Base-by-base conservation (phyloP, 2,797 vertebrate species). In the Petrocephalus schoutedeni region DNA sequence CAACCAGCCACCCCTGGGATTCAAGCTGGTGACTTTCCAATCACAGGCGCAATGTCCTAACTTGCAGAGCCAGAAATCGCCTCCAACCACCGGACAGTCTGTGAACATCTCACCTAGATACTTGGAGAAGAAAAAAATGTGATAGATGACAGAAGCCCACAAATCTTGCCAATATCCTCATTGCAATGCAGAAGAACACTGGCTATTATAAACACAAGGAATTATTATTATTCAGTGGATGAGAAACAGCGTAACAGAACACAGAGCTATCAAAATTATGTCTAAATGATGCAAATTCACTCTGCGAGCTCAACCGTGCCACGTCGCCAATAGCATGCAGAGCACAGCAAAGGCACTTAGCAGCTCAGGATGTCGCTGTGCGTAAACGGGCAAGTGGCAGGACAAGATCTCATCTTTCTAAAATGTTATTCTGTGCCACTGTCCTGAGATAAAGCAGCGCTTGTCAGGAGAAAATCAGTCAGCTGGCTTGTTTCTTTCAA, bases 51-150 rank as follows among this genome's bases (percentile, higher is more conserved):
- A 2, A 28, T 32, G 12, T 71, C 64, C 64, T 71, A 71, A 71
- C 28, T 28, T 71, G 64, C 1, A 14, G 28, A 71, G 28, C 28
- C 64, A 71, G 28, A 36, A 71, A 32, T 28, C 64, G 4, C 64
- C 28, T 28, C 64, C 64, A 36, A 23, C n/a, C 71, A 45, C 71
- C 28, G 64, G 49, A 56, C 56, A 59, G 23, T 36, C 53, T 86
- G 84, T 56, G 56, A n/a, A 71, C 28, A 71, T 71, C 64, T 71
- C 64, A 71, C 64, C 64, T 71, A 71, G 64, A 71, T 36, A 71
- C 64, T 71, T 71, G 56, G 84, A 58, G 6, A 41, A 54, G 28
- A 12, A 58, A 83, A 54, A 83, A 41, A 86, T 14, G 21, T 41
- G 84, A 59, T 59, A 32, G 28, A 16, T 58, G 32, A 59, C 56